Percentiles rank a stretch among this genome's conserved stretches.
Evolutionary conservation across 2,888 invertebrate species (phyloP).

Genomic region (Pardosa pseudoannulata): DNA sequence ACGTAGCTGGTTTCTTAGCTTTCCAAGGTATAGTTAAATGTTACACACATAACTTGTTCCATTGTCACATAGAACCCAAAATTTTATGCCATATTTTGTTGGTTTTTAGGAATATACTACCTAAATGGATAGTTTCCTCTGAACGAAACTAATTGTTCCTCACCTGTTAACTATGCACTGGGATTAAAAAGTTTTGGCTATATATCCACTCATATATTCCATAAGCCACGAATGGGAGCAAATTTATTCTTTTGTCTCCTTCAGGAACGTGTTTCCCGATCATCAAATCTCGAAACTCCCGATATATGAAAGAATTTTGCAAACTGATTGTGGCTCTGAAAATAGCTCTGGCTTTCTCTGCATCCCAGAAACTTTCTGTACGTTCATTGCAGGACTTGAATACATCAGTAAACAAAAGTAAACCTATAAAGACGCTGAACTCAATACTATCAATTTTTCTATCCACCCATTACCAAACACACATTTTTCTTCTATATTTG

Average conservation of each 20-base stretch:
- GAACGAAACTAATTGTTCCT: slow-evolving; percentile 75
- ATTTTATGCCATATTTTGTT: slow-evolving; percentile 76
- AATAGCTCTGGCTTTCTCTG: not conserved
- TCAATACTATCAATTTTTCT: too few species aligned
- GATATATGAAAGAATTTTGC: not conserved
- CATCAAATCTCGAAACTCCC: not conserved
- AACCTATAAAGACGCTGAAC: too few species aligned
- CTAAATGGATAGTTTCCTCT: slow-evolving; percentile 74
- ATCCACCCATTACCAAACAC: too few species aligned
- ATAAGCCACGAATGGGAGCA: too few species aligned
- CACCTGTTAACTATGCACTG: slow-evolving; percentile 74
- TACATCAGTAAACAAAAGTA: too few species aligned
- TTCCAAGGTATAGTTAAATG: slow-evolving; percentile 11
- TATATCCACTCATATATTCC: slow-evolving; percentile 8
- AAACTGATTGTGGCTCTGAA: not conserved
- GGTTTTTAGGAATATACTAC: slow-evolving; percentile 76
- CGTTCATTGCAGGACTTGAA: too few species aligned
- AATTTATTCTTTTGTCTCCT: too few species aligned
- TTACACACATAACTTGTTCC: not conserved
- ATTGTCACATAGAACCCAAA: not conserved
- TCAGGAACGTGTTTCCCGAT: not conserved
- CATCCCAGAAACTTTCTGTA: not conserved
- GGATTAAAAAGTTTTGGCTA: not conserved
- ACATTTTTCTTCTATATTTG: too few species aligned
- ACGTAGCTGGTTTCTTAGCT: not conserved